Conservation (phyloP, 2,888 invertebrate genomes). For the Drosophila mercatorum region DNA sequence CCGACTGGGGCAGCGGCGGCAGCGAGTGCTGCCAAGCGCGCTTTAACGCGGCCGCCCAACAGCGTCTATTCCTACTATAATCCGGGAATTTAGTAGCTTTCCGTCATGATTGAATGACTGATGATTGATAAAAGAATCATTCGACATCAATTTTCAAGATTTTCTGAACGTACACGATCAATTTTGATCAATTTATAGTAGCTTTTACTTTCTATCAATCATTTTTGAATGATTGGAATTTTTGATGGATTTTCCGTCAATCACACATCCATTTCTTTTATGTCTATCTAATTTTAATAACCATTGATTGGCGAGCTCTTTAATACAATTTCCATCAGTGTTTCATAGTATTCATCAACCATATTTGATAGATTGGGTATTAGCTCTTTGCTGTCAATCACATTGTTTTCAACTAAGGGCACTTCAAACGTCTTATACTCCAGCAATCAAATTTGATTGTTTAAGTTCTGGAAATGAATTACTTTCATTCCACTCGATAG, state of each 20-base stretch:
- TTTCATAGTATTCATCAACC: neutral
- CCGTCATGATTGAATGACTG: constrained; percentile 29
- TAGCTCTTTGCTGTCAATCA: neutral
- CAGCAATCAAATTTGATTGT: neutral
- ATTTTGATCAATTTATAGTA: neutral
- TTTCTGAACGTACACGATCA: neutral
- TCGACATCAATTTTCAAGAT: neutral
- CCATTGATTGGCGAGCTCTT: neutral
- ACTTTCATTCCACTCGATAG: constrained; percentile 28
- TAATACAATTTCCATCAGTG: neutral
- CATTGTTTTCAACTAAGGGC: neutral
- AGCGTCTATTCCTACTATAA: constrained; percentile 81
- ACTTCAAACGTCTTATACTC: neutral
- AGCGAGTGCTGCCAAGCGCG: constrained; percentile 82
- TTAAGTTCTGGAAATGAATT: neutral
- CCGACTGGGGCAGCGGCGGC: constrained; percentile 72
- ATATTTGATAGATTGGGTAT: neutral
- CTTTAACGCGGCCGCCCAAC: constrained; percentile 78
- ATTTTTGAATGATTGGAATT: neutral
- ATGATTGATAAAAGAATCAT: neutral
- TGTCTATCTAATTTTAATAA: neutral
- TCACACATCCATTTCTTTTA: neutral
- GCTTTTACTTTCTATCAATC: neutral
- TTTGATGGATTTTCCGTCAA: neutral
- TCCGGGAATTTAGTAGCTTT: constrained; percentile 74